Conservation (phyloP, 1,140 invertebrate genomes). For the Drosophila littoralis region DNA sequence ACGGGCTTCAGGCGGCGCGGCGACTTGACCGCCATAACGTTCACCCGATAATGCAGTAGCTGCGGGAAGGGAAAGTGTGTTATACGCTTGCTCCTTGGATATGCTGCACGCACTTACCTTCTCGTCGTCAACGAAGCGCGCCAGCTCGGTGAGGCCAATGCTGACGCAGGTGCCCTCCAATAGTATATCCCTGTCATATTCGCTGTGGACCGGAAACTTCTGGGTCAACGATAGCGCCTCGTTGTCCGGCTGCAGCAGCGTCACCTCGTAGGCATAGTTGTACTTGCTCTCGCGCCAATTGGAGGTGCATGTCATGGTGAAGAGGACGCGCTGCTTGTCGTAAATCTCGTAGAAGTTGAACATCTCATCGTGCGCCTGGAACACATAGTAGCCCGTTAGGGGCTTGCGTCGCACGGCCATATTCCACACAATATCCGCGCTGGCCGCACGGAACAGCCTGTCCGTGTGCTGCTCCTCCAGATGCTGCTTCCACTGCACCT, state of each 20-base stretch:
- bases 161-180: constrained; percentile 78
- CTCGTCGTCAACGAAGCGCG: constrained; percentile 73
- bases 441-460: constrained; percentile 59
- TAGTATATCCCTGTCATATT: constrained; percentile 78
- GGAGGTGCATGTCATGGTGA: constrained; percentile 82
- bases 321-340: constrained; percentile 72
- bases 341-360: constrained; percentile 83
- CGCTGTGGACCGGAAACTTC: constrained; percentile 81
- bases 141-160: constrained; percentile 61
- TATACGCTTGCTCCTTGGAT: background rate
- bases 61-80: constrained; percentile 16
- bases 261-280: constrained; percentile 80
- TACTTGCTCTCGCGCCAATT: constrained; percentile 74
- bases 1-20: constrained; percentile 58
- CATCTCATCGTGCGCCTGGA: constrained; percentile 76
- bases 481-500: constrained; percentile 81
- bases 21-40: constrained; percentile 68
- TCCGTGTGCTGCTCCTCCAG: constrained; percentile 66
- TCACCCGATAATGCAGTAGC: constrained; percentile 76
- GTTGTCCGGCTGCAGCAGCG: constrained; percentile 70
- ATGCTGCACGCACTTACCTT: constrained; percentile 53
- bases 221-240: constrained; percentile 74
- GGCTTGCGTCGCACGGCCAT: constrained; percentile 66
- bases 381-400: constrained; percentile 78
- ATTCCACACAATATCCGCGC: constrained; percentile 70